Evolutionary conservation across 2,888 invertebrate genomes (phyloP).

Genomic region (Luperina testacea): DNA sequence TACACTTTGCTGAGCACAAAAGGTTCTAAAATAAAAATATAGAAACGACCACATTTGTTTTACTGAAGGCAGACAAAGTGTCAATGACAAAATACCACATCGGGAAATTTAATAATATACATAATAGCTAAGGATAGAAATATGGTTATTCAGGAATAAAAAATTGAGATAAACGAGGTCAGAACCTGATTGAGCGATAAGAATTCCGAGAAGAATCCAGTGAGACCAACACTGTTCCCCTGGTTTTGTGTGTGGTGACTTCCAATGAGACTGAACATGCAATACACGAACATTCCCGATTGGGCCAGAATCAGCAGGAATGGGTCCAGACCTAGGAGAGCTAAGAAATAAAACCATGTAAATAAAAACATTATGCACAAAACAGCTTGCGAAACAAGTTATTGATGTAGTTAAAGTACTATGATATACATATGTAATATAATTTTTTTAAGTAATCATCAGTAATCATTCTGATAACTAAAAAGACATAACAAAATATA

Average conservation of each 20-base stretch:
- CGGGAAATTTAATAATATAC: neutral
- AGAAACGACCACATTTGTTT: neutral
- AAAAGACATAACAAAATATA: neutral
- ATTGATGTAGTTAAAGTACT: neutral
- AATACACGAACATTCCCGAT: constrained; percentile 96
- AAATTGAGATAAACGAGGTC: neutral
- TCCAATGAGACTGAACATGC: constrained; percentile 96
- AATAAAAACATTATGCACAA: neutral
- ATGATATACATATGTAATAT: neutral
- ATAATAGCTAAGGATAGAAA: neutral
- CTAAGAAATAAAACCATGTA: constrained; percentile 67
- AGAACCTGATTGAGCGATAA: constrained; percentile 93
- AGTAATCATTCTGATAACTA: neutral
- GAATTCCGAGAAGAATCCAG: constrained; percentile 93
- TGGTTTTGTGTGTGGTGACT: constrained; percentile 91
- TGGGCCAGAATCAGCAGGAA: constrained; percentile 96
- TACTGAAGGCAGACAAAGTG: no score
- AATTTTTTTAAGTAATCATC: no score
- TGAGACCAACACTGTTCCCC: constrained; percentile 89
- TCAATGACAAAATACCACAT: neutral
- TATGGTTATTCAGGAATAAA: neutral
- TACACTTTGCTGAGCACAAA: neutral
- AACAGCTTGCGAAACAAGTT: neutral
- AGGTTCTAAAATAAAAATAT: neutral
- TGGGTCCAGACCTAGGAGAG: constrained; percentile 92